Base-by-base conservation (phyloP, 2,797 vertebrate genomes). In the Myripristis jacobus region DNA sequence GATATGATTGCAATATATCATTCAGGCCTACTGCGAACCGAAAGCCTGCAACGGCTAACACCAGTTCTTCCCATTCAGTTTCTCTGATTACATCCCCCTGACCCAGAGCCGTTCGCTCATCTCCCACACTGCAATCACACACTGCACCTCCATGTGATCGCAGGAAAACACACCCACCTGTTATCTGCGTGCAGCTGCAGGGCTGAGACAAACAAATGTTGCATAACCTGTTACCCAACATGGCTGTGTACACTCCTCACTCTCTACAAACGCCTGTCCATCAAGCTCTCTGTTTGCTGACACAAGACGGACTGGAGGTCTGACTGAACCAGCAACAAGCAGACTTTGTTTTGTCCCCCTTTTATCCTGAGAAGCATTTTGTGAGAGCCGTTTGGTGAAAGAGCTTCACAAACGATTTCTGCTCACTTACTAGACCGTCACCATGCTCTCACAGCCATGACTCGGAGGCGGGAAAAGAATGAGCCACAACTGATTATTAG, bases 221-320 rank as follows among this genome's bases (percentile, higher is more conserved):
- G 66, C 27, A 3, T 65, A 84, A 80, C 64, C 57, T 55, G 72
- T 84, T 66, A 19, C 1, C 59, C 3, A 12, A 62, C 11, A 0
- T 3, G 13, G 22, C 0, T 15, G n/a, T 27, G 50, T 53, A 34
- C 18, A 11, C 34, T 25, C 55, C 25, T 47, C 15, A n/a, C 61
- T 75, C 63, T 81, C 29, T 77, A 50, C 57, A 77, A 73, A 84
- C 66, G 75, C 9, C 19, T 1, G 62, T 19, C 71, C 4, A 43
- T 80, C 78, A 62, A 21, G 3, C 29, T 43, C 19, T 53, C 25
- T 52, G 54, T 66, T 22, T 51, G 25, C 31, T 4, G 16, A 69
- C 38, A 43, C 69, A 7, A n/a, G 48, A 61, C 31, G 6, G 19
- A 51, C 3, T 7, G 43, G 1, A 0, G 43, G 34, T 18, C 11